Percentiles rank a stretch among this genome's conserved stretches.
These are phyloP conservation scores for Chelon labrosus DNA, from an alignment of 2,797 vertebrate genomes.

Conservation along the genomic window DNA sequence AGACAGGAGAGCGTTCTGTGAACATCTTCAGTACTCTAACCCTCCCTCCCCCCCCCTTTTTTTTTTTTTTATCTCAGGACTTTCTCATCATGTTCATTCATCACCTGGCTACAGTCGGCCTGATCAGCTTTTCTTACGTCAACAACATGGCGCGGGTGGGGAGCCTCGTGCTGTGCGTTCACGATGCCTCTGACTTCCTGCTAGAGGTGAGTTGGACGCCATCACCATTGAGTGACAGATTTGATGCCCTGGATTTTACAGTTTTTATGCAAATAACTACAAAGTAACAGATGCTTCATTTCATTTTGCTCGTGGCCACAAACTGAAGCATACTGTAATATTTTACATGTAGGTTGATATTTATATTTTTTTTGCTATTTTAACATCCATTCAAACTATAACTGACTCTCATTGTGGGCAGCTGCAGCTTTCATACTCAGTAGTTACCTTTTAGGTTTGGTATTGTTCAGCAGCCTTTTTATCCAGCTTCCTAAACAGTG, in stretches of 20 bases:
- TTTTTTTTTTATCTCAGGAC: constrained; percentile 81
- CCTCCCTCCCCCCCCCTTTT: background rate
- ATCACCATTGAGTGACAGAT: background rate
- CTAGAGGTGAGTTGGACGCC: constrained; percentile 86
- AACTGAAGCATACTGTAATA: background rate
- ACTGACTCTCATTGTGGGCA: background rate
- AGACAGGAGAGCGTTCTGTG: background rate
- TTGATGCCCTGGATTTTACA: background rate
- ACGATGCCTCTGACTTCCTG: constrained; percentile 91
- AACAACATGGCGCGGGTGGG: constrained; percentile 95
- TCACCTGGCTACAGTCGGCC: constrained; percentile 89
- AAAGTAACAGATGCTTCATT: background rate
- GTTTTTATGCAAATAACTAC: background rate
- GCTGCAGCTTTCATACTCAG: background rate
- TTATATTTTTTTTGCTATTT: too few relatives aligned
- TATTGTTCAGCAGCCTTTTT: constrained; percentile 17
- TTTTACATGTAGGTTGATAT: background rate
- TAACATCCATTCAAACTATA: too few relatives aligned
- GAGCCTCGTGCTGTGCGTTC: constrained; percentile 90
- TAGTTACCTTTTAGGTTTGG: constrained; percentile 7
- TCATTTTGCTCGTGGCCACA: background rate
- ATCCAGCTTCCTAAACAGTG: constrained; percentile 9
- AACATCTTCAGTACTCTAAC: background rate
- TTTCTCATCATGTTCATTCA: constrained; percentile 95
- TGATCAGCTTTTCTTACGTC: constrained; percentile 92